These are phyloP conservation scores for Itoplectis maculator DNA, from an alignment of 2,888 invertebrate species.

Conservation along the genomic window DNA sequence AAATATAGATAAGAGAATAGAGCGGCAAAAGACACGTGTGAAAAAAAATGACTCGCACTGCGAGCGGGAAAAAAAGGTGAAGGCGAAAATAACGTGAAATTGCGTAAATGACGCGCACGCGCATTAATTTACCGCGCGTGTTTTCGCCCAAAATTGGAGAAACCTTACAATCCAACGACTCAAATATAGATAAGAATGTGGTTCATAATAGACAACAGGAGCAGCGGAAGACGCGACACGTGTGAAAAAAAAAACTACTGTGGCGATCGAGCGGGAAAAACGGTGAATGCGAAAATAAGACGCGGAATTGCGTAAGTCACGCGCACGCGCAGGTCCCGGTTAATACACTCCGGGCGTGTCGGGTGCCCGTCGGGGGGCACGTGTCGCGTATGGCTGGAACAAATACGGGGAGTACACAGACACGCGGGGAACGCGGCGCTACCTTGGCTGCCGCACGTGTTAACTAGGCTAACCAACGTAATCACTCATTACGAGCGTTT, in stretches of 20 bases:
- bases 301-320: conserved; percentile 52
- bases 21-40: too few relatives aligned
- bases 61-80: too few relatives aligned
- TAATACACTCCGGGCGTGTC: conserved; percentile 25
- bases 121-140: too few relatives aligned
- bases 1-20: too few relatives aligned
- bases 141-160: neutral
- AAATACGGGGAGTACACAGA: conserved; percentile 50
- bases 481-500: conserved; percentile 83
- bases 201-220: neutral
- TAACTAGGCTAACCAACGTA: conserved; percentile 84
- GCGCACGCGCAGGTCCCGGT: conserved; percentile 10
- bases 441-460: conserved; percentile 79
- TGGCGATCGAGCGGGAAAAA: conserved; percentile 14
- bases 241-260: neutral
- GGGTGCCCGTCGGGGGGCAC: conserved; percentile 51
- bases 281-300: conserved; percentile 28
- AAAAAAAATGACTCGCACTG: too few relatives aligned
- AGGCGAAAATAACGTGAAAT: too few relatives aligned
- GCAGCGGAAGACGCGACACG: neutral
- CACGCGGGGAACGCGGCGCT: conserved; percentile 67
- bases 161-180: neutral
- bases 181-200: conserved; percentile 1
- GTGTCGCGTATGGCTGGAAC: conserved; percentile 58
- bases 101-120: too few relatives aligned